Evolutionary conservation across 2,113 vertebrate species (phyloP).

Genomic region (Microcebus lehilahytsara): DNA sequence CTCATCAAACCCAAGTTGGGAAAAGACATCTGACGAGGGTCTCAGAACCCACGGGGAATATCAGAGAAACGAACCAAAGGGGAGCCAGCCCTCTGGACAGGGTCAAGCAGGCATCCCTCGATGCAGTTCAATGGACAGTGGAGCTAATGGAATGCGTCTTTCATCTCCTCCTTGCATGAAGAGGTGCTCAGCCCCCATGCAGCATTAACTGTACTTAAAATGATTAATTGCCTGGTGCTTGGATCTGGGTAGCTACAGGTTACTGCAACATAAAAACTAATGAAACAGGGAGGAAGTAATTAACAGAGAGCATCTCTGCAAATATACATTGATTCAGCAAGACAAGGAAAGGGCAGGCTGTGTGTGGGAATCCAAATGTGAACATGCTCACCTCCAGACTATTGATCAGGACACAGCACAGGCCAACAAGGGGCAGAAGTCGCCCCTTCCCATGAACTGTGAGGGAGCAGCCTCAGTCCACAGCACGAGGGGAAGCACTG

Average conservation of each 20-base stretch:
- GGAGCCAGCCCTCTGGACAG: not conserved
- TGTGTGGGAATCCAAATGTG: constrained; percentile 36
- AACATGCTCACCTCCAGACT: constrained; percentile 19
- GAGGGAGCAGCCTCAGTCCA: not conserved
- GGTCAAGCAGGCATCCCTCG: not conserved
- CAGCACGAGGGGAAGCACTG: not conserved
- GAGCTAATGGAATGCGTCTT: not conserved
- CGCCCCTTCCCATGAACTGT: not conserved
- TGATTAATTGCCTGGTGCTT: constrained; percentile 59
- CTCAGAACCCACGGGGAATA: not conserved
- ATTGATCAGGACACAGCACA: not conserved
- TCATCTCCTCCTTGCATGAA: not conserved
- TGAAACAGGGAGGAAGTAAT: constrained; percentile 71
- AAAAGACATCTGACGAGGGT: not conserved
- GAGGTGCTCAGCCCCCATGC: not conserved
- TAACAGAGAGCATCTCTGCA: constrained; percentile 63
- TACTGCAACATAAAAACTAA: constrained; percentile 72
- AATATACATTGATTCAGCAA: constrained; percentile 66
- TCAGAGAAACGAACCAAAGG: not conserved
- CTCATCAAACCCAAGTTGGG: not conserved
- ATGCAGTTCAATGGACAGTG: not conserved
- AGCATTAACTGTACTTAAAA: constrained; percentile 34
- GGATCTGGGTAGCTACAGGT: constrained; percentile 55
- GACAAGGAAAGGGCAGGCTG: constrained; percentile 35
- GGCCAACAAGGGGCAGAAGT: not conserved